Conservation (phyloP, 2,797 vertebrate species). For the Synaphobranchus kaupii region DNA sequence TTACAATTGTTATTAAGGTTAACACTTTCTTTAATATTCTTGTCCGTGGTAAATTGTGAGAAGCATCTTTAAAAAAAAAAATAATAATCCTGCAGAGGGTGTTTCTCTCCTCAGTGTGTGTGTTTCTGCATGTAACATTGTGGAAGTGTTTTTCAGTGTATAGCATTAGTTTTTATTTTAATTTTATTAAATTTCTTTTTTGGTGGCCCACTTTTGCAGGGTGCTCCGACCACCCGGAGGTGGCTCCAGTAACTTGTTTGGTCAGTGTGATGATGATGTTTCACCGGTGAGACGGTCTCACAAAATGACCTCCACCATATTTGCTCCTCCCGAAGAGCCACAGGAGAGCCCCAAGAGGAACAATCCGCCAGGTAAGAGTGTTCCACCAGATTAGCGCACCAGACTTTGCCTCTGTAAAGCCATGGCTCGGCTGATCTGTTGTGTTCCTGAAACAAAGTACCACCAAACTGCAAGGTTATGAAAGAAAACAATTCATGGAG, state of each 20-base stretch:
- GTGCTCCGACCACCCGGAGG: constrained; percentile 88
- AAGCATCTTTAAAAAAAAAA: too few relatives aligned
- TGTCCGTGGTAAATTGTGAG: too few relatives aligned
- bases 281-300: constrained; percentile 73
- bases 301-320: constrained; percentile 84
- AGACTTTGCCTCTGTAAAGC: constrained; percentile 19
- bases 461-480: constrained; percentile 33
- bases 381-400: background rate
- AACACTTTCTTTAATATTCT: too few relatives aligned
- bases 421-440: too few relatives aligned
- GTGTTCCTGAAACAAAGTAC: constrained; percentile 37
- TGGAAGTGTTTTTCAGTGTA: background rate
- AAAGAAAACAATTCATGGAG: background rate
- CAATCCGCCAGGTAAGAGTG: constrained; percentile 86
- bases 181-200: too few relatives aligned
- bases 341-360: constrained; percentile 78
- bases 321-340: constrained; percentile 77
- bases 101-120: background rate
- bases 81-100: too few relatives aligned
- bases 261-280: constrained; percentile 79
- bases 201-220: constrained; percentile 58
- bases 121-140: background rate
- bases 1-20: background rate
- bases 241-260: constrained; percentile 83
- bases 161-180: background rate